Evolutionary conservation across 2,797 vertebrate species (phyloP), one percentile per base, ranked within the genome.

Genomic region (Chelon auratus): DNA sequence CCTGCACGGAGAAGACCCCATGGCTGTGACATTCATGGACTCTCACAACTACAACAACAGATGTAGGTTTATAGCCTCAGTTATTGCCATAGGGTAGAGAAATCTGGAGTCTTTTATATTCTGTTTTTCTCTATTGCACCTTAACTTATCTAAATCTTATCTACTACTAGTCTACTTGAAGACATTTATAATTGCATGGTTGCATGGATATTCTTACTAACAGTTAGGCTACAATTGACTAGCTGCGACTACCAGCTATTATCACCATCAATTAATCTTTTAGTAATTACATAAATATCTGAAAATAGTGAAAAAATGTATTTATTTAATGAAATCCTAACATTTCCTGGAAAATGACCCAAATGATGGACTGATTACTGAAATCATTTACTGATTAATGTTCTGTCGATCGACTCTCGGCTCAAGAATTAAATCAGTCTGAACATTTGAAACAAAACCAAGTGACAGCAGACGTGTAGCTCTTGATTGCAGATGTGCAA

Each of bases 21-120:
- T 99, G 84, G 96, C 97, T 26, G 96, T 99, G 88, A 98, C 97
- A 0, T 99, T 98, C 83, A 99, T 99, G 97, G 98, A 99, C 90
- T 97, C 97, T 0, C 98, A 99, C 89, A 99, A 96, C 92, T 99
- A 98, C 93, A 98, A 94, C 88, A 97, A 96, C 88, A 95, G 98
- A 95, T 98, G 98, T 99, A 96, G 95, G 97, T 97, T 90, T 13
- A 43, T 17, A 36, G 64, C 60, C 17, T 42, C 17, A 60, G 11
- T 52, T 11, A 33, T 22, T 20, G n/a, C 2, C 39, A 6, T 15
- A 43, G 15, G 17, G 17, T 14, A 5, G 14, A 17, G 5, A 13
- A 47, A 47, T 6, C 9, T 47, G 13, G 7, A 26, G 5, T 36
- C 22, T 66, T 81, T 53, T 53, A 43, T 56, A 36, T 62, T 58